Percentiles rank a stretch among this genome's conserved stretches.
These are phyloP conservation scores for Gyps fulvus DNA, from an alignment of 2,113 vertebrate species.

Conservation along the genomic window DNA sequence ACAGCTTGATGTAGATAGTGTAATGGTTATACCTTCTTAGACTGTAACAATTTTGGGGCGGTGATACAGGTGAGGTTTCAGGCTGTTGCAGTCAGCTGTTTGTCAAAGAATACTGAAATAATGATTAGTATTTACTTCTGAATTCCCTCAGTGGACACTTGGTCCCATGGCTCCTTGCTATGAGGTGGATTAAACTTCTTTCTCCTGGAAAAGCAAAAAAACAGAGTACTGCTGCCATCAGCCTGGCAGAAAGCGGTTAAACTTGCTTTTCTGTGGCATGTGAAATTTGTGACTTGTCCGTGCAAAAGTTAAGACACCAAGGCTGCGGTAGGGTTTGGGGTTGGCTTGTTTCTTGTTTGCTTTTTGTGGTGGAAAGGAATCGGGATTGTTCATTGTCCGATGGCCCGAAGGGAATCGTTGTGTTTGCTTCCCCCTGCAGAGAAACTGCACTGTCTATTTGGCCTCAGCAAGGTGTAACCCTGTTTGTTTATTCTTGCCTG, in stretches of 20 bases:
- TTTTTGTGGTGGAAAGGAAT: not conserved
- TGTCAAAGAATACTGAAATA: not conserved
- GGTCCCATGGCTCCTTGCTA: not conserved
- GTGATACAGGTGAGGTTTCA: not conserved
- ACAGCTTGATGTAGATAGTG: not conserved
- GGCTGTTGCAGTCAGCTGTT: not conserved
- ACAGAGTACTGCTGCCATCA: not conserved
- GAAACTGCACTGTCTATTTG: not conserved
- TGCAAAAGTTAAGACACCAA: not conserved
- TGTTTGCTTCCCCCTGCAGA: not conserved
- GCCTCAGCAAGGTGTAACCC: not conserved
- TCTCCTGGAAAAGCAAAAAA: not conserved
- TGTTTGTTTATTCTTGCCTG: not conserved
- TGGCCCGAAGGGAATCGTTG: rapidly evolving
- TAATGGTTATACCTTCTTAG: not conserved
- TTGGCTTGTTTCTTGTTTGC: not conserved
- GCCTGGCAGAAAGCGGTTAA: not conserved
- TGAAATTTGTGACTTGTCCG: not conserved
- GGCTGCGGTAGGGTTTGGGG: not conserved
- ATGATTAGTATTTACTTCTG: not conserved
- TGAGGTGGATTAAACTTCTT: not conserved
- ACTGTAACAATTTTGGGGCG: not conserved
- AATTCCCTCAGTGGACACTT: not conserved
- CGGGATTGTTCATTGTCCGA: not conserved
- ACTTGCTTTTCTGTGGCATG: not conserved